Base-by-base conservation (phyloP, 1,140 invertebrate species). In the Leucophenga varia region DNA sequence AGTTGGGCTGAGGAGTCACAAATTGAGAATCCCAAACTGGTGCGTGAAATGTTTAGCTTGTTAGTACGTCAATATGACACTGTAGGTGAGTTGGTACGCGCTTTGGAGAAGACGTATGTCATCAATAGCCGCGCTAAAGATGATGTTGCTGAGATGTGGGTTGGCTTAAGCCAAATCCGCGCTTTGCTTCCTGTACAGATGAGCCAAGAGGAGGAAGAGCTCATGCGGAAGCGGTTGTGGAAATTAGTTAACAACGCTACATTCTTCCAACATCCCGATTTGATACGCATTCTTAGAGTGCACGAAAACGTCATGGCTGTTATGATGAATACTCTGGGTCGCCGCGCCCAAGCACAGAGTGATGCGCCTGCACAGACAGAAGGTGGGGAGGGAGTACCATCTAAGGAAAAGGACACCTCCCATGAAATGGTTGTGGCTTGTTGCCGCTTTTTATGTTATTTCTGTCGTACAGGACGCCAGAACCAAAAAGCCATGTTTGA, bases 401-500 rank as follows among this genome's bases (percentile, higher is more conserved):
- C 74, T 0, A 82, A 82, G 38, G 81, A 81, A 42, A 82, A 95
- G 83, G 95, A 98, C 74, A 97, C 95, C 0, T 97, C 95, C 2
- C 95, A 98, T 70, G 95, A 98, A 78, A 98, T 99, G 93, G 97
- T 99, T 2, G 96, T 98, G 1, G 93, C 93, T 39, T 98, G 95
- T 72, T 98, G 95, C 77, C 86, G 95, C 43, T 99, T 99, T 79
- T 84, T 99, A 1, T 99, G 97, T 75, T 99, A 98, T 73, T 99
- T 99, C 81, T 99, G 97, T 76, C 84, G 97, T 25, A 99, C 96
- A 0, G 95, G 95, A 12, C 81, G 95, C 5, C 92, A 96, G 76
- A 99, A 99, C 79, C 97, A 99, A 75, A 95, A 97, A 74, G 97
- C 97, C 3, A 99, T 99, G 97, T 99, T 99, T 78, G 97, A 99